These are phyloP conservation scores for Procambarus clarkii DNA, from an alignment of 1,140 invertebrate genomes.

Conservation along the genomic window DNA sequence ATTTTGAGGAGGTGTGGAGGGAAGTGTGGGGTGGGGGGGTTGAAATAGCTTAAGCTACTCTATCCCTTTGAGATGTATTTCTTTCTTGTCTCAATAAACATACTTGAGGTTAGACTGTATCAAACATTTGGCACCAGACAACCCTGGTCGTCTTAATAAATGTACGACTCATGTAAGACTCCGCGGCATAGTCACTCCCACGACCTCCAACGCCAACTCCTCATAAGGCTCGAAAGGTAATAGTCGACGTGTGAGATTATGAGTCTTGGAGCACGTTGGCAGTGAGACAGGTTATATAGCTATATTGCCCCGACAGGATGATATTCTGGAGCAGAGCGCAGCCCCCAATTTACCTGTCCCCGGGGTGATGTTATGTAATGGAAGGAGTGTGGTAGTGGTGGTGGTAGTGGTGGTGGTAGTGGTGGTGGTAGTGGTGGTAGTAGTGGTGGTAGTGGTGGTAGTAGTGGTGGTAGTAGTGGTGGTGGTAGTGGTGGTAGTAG, in stretches of 20 bases:
- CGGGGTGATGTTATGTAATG: constrained; percentile 13
- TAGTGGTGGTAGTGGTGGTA: no score
- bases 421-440: no score
- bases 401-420: no score
- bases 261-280: not conserved
- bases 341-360: constrained; percentile 32
- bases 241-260: not conserved
- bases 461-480: no score
- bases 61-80: no score
- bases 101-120: not conserved
- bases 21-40: no score
- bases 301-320: not conserved
- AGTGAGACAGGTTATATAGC: no score
- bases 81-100: no score
- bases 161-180: constrained; percentile 21
- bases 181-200: not conserved
- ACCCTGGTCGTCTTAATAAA: not conserved
- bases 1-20: not conserved
- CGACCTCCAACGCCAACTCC: not conserved
- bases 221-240: not conserved
- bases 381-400: not conserved
- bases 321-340: not conserved
- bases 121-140: not conserved
- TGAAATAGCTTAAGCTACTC: no score
- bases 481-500: no score